These are phyloP conservation scores for Pachypeltis micranthus DNA, from an alignment of 1,140 invertebrate species.

Conservation along the genomic window DNA sequence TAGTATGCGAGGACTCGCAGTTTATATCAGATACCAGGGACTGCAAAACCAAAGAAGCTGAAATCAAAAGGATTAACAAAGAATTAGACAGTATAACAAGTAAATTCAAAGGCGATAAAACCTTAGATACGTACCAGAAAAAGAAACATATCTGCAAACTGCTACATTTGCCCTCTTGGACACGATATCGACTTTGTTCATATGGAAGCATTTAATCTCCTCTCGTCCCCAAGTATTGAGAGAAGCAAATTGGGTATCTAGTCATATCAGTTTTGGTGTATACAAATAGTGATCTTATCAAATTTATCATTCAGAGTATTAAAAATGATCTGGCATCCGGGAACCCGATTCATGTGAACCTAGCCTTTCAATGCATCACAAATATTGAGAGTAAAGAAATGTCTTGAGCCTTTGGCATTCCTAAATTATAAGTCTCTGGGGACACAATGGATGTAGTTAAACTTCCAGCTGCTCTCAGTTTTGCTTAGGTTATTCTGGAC, in stretches of 20 bases:
- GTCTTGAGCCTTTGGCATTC: conserved; percentile 98
- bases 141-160: conserved; percentile 99
- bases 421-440: conserved; percentile 94
- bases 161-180: conserved; percentile 94
- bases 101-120: conserved; percentile 99
- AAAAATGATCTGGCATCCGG: conserved; percentile 93
- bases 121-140: conserved; percentile 99
- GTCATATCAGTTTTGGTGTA: conserved; percentile 99
- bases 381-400: conserved; percentile 99
- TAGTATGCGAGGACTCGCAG: conserved; percentile 99
- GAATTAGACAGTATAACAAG: conserved; percentile 98
- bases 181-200: conserved; percentile 99
- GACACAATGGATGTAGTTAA: conserved; percentile 99
- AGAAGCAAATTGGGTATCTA: conserved; percentile 99
- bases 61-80: conserved; percentile 99
- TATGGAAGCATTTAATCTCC: conserved; percentile 99
- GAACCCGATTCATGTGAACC: conserved; percentile 96
- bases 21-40: conserved; percentile 99
- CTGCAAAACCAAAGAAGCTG: conserved; percentile 99
- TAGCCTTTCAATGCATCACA: conserved; percentile 97
- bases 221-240: conserved; percentile 99
- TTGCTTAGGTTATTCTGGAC: conserved; percentile 87
- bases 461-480: conserved; percentile 94
- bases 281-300: conserved; percentile 97
- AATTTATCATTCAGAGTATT: conserved; percentile 97